phyloP scores from a whole-genome alignment of 2,888 invertebrate species.

The Litoditis marina region DNA sequence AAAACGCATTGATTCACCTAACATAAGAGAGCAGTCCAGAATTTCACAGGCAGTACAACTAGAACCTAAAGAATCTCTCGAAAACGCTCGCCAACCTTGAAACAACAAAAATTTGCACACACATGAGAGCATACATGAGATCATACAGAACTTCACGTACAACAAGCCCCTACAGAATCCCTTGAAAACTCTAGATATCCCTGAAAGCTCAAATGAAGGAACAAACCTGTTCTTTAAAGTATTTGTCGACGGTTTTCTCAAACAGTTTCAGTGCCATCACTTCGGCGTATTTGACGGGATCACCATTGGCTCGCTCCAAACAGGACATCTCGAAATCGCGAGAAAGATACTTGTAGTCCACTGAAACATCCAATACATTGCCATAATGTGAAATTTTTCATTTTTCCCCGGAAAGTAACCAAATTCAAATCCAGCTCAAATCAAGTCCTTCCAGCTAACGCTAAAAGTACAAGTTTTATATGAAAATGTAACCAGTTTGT shows the following conservation, averaged over 20 bases:
- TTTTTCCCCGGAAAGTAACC: too few species aligned
- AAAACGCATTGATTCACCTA: too few species aligned
- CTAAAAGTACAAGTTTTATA: constrained; percentile 8
- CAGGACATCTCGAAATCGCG: constrained; percentile 32
- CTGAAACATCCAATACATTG: constrained; percentile 9
- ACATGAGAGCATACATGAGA: too few species aligned
- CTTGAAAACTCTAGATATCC: too few species aligned
- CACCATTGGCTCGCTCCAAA: constrained; percentile 27
- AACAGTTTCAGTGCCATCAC: constrained; percentile 41
- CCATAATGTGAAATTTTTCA: too few species aligned
- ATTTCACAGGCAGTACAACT: not conserved
- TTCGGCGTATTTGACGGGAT: constrained; percentile 45
- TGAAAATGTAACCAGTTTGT: not conserved
- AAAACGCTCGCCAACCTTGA: too few species aligned
- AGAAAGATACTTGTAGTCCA: constrained; percentile 33
- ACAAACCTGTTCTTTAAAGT: constrained; percentile 42
- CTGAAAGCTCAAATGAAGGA: too few species aligned
- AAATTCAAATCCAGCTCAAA: too few species aligned
- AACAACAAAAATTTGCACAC: too few species aligned
- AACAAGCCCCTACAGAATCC: too few species aligned
- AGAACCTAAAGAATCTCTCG: not conserved
- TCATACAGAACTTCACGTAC: too few species aligned
- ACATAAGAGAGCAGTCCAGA: not conserved
- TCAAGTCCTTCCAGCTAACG: too few species aligned
- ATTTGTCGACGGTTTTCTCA: constrained; percentile 24